phyloP scores from a whole-genome alignment of 2,888 invertebrate genomes.

The Euplagia quadripunctaria region DNA sequence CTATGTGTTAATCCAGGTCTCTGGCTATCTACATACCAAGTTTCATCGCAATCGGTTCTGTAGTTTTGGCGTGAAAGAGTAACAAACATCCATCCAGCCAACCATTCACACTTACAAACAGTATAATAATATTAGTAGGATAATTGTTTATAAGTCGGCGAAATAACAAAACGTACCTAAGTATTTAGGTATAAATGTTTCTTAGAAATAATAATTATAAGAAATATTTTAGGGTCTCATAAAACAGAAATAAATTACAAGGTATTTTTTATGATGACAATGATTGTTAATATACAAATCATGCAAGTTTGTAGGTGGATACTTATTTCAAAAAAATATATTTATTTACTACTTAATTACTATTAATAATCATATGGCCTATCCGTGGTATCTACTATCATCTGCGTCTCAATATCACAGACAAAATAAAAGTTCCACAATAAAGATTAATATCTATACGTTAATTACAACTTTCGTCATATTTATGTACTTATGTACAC shows the following conservation, averaged over 20 bases:
- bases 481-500: not conserved
- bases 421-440: slow-evolving; percentile 33
- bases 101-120: no score
- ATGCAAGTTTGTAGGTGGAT: slow-evolving; percentile 28
- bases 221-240: not conserved
- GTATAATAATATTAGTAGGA: no score
- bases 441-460: not conserved
- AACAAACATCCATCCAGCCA: no score
- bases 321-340: slow-evolving; percentile 18
- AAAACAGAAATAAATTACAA: not conserved
- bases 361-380: slow-evolving; percentile 47
- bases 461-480: not conserved
- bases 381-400: slow-evolving; percentile 49
- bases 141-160: not conserved
- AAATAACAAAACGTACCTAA: not conserved
- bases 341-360: slow-evolving; percentile 2
- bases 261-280: not conserved
- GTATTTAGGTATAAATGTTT: not conserved
- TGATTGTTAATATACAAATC: not conserved
- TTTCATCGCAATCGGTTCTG: no score
- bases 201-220: not conserved
- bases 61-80: no score
- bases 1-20: no score
- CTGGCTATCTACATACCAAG: no score
- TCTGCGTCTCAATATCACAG: slow-evolving; percentile 62